Percentiles rank a stretch among this genome's conserved stretches.
phyloP scores from a whole-genome alignment of 2,888 invertebrate genomes.

The Anagyrus pseudococci region DNA sequence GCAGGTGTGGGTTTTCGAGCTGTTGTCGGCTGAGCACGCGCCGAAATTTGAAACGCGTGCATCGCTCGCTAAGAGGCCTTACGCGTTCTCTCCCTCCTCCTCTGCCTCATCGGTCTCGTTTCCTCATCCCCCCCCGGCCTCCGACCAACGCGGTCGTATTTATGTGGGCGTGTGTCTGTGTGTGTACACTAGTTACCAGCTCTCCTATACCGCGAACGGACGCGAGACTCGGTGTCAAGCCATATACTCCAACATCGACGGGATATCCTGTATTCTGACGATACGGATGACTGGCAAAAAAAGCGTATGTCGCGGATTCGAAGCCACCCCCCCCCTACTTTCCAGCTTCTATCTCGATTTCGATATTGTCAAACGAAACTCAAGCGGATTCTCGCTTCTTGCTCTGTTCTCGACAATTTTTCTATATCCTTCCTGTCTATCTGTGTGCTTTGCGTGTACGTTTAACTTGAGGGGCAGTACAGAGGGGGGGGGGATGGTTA shows the following conservation, averaged over 20 bases:
- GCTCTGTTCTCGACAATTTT: no score
- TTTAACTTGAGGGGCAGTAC: no score
- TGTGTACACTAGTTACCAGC: constrained; percentile 30
- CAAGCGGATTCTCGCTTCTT: no score
- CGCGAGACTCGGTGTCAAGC: no score
- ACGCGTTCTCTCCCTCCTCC: constrained; percentile 36
- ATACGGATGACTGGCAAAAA: no score
- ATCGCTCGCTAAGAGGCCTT: constrained; percentile 45
- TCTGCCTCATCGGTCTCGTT: not conserved
- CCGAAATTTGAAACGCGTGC: constrained; percentile 56
- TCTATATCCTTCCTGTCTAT: no score
- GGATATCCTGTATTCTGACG: constrained; percentile 50
- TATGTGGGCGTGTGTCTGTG: constrained; percentile 4
- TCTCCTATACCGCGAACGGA: constrained; percentile 37
- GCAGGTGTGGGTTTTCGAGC: constrained; percentile 50
- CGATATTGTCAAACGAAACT: no score
- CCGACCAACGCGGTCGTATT: not conserved
- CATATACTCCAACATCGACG: constrained; percentile 41
- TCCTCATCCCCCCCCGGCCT: constrained; percentile 11
- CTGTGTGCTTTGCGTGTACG: no score
- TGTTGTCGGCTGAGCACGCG: constrained; percentile 54
- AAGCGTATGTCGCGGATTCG: no score
- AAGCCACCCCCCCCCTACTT: not conserved
- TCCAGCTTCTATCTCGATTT: not conserved
- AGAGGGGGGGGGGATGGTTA: no score